Conservation (phyloP, 1,140 invertebrate genomes). For the Drosophila ercepeae region DNA sequence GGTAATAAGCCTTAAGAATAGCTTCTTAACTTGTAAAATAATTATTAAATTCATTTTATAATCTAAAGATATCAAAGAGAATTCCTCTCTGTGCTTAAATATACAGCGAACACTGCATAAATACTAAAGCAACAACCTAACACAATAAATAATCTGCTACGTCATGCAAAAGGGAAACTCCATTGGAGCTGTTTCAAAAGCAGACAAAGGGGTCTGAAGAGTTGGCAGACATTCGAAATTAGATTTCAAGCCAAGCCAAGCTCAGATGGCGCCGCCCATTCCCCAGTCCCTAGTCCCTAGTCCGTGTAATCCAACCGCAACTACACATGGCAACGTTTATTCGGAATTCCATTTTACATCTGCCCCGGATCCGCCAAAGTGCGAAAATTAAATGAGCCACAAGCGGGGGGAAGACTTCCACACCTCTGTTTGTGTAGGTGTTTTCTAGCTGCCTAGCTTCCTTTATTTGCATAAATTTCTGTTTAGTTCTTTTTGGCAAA, state of each 20-base stretch:
- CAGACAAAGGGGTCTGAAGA: constrained; percentile 19
- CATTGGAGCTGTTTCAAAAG: constrained; percentile 22
- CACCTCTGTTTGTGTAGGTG: constrained; percentile 71
- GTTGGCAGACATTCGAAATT: constrained; percentile 64
- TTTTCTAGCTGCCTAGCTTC: constrained; percentile 32
- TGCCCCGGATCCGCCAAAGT: constrained; percentile 55
- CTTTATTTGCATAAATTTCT: constrained; percentile 69
- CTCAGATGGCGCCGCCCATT: constrained; percentile 23
- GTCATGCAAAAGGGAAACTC: constrained; percentile 62
- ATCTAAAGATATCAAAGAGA: background rate
- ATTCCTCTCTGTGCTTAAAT: constrained; percentile 12
- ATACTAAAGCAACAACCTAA: constrained; percentile 66
- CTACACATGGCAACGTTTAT: constrained; percentile 49
- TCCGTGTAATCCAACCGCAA: constrained; percentile 38
- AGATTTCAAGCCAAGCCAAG: constrained; percentile 47
- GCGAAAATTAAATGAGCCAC: constrained; percentile 80
- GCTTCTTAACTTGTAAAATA: no score
- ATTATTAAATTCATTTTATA: background rate
- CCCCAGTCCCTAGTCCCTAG: background rate
- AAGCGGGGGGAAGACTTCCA: constrained; percentile 42
- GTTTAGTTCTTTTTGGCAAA: constrained; percentile 57
- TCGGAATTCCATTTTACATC: constrained; percentile 24
- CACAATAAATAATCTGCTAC: constrained; percentile 78
- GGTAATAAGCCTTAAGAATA: no score
- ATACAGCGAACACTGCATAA: constrained; percentile 39